Evolutionary conservation across 2,888 invertebrate species (phyloP).

Genomic region (Diachrysia chrysitis): DNA sequence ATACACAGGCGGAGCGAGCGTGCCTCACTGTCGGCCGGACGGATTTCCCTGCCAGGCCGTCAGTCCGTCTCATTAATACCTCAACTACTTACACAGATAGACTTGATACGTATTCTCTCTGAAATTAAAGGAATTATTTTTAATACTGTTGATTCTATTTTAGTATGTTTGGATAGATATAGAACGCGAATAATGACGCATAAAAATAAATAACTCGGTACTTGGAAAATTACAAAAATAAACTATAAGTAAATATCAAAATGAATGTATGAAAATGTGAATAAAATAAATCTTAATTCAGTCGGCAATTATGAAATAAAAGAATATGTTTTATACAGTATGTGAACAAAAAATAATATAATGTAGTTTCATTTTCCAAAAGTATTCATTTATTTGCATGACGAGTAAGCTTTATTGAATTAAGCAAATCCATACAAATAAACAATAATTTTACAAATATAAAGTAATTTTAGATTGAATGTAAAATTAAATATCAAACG

Average conservation of each 20-base stretch:
- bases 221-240: too few relatives aligned
- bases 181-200: too few relatives aligned
- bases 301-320: not conserved
- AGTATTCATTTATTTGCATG: not conserved
- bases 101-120: constrained; percentile 42
- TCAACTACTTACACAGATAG: constrained; percentile 62
- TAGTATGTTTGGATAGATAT: too few relatives aligned
- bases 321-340: not conserved
- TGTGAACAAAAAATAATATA: not conserved
- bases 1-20: constrained; percentile 64
- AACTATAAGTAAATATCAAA: too few relatives aligned
- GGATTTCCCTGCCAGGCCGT: constrained; percentile 70
- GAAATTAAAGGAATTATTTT: constrained; percentile 10
- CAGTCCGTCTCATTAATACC: constrained; percentile 63
- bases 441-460: not conserved
- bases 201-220: too few relatives aligned
- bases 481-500: too few relatives aligned
- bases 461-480: not conserved
- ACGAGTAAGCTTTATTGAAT: not conserved
- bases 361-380: not conserved
- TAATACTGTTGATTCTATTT: not conserved
- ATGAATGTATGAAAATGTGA: too few relatives aligned
- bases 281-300: not conserved
- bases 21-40: constrained; percentile 64
- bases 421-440: not conserved